phyloP scores from a whole-genome alignment of 2,113 vertebrate species.

The Passer domesticus region DNA sequence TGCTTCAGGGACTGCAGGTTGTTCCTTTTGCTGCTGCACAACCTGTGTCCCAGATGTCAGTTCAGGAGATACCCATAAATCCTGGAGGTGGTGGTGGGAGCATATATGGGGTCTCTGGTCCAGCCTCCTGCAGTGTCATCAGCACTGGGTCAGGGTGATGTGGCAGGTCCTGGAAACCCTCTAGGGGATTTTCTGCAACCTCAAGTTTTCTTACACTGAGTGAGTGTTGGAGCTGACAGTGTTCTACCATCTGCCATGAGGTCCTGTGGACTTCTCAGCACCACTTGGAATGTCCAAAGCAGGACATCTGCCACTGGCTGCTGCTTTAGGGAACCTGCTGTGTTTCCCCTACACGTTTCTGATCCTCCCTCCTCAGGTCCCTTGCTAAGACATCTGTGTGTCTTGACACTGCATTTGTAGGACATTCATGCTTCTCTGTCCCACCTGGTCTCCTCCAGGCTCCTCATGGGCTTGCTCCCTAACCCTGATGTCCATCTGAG shows the following conservation, averaged over 20 bases:
- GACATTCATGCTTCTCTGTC: background rate
- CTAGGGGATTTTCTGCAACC: background rate
- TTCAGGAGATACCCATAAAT: background rate
- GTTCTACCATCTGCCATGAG: background rate
- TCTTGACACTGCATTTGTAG: background rate
- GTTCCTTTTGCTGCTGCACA: background rate
- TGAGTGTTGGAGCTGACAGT: background rate
- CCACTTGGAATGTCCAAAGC: background rate
- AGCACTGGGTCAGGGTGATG: background rate
- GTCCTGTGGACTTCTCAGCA: background rate
- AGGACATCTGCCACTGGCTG: background rate
- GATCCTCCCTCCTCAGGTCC: background rate
- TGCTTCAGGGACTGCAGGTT: background rate
- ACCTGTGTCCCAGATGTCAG: background rate
- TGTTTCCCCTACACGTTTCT: background rate
- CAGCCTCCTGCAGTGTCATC: background rate
- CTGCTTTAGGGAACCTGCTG: background rate
- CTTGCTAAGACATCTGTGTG: background rate
- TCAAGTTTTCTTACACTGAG: background rate
- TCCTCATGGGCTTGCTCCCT: background rate
- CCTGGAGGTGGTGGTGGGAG: background rate
- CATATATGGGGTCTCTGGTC: rapidly evolving
- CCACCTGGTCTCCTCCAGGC: background rate
- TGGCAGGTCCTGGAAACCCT: background rate
- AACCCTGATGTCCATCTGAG: background rate